A percentile compares a stretch with the other conserved stretches of the same genome.
Conservation (phyloP, 1,140 invertebrate species). For the Zaprionus ghesquierei region DNA sequence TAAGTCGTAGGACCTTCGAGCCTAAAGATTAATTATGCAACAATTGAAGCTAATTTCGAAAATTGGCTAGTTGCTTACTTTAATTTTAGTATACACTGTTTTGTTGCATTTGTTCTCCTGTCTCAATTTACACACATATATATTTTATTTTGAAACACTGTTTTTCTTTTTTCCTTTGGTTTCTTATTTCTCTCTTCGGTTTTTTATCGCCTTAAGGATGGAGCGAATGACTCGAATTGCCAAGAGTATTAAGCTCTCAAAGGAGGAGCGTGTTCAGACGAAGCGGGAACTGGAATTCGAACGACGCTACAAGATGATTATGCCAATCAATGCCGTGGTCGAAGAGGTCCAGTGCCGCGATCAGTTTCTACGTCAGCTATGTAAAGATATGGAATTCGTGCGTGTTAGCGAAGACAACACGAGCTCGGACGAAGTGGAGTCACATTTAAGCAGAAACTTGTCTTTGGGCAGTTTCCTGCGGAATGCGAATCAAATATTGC, state of each 20-base stretch:
- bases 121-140: background rate
- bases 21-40: no score
- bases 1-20: background rate
- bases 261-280: background rate
- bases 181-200: background rate
- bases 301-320: constrained; percentile 6
- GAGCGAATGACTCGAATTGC: background rate
- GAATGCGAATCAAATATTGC: background rate
- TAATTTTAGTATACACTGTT: no score
- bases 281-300: background rate
- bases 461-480: background rate
- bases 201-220: background rate
- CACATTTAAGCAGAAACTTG: background rate
- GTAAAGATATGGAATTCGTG: background rate
- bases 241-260: background rate
- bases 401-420: background rate
- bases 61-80: no score
- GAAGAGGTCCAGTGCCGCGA: constrained; percentile 26
- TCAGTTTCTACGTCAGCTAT: constrained; percentile 18
- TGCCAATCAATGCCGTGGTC: constrained; percentile 13
- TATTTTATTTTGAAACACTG: background rate
- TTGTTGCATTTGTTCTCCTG: background rate
- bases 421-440: background rate
- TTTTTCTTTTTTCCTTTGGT: background rate
- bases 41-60: no score